Evolutionary conservation across 2,888 invertebrate genomes (phyloP), one percentile per base, ranked within the genome.

Genomic region (Drosophila demipolita): DNA sequence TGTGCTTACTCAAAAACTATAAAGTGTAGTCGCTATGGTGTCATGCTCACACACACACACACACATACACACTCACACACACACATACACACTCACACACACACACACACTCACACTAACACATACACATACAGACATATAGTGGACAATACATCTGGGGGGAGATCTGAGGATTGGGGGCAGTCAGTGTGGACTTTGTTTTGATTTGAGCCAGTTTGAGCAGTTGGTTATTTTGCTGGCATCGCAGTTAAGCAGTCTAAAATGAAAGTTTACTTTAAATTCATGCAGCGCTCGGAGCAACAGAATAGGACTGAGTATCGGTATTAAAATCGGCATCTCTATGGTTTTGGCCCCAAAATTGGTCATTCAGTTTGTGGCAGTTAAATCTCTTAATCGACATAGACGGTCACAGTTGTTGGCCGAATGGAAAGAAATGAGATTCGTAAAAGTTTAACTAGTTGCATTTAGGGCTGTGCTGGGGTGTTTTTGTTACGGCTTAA

Each of bases 321-420:
- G 17, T 26, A 36, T 17, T n/a, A 36, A 55, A 17, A 65, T 52
- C 23, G 38, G 62, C 59, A 65, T 66, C 66, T 52, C 50, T 8
- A 33, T 58, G 42, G 33, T 35, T 54, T 38, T 68, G 54, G 54
- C 54, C 61, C 61, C 48, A 54, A 55, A 54, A 62, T 72, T 35
- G 42, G 54, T 32, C 49, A 40, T 71, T 32, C 60, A 45, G 73
- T 29, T 74, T 74, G 60, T 62, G 70, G 70, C 81, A 78, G 75
- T 86, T 86, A 83, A 86, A 83, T 86, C 88, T 86, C 84, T 78
- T 80, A 88, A 88, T 85, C 86, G 83, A 86, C 85, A 85, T 69
- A 74, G 86, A 83, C 81, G 83, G 81, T 77, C 81, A 65, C 72
- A 77, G 83, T 85, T 83, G 76, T 70, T 57, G 40, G 61, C 35